phyloP scores from a whole-genome alignment of 2,113 vertebrate species.

The Poeciliopsis retropinna region DNA sequence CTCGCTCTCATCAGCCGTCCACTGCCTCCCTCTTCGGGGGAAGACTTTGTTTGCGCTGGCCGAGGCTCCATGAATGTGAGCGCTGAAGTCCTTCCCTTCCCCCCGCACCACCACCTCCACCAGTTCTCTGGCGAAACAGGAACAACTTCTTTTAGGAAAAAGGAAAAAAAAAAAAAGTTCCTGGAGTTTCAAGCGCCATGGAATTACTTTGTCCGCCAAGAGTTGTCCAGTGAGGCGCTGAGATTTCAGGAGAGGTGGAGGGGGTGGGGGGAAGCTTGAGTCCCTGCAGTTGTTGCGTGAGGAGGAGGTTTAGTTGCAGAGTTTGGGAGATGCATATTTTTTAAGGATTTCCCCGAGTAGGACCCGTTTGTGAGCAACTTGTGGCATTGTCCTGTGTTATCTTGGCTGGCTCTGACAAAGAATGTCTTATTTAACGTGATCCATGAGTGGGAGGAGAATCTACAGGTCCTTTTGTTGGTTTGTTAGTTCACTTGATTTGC shows the following conservation, averaged over 20 bases:
- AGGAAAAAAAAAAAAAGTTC: slow-evolving; percentile 76
- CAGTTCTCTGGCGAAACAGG: slow-evolving; percentile 83
- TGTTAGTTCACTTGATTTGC: background rate
- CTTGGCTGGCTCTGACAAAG: slow-evolving; percentile 39
- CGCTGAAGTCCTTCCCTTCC: slow-evolving; percentile 82
- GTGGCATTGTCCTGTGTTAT: slow-evolving; percentile 61
- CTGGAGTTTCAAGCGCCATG: slow-evolving; percentile 83
- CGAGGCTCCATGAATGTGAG: slow-evolving; percentile 80
- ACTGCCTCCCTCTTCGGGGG: slow-evolving; percentile 79
- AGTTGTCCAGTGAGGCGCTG: slow-evolving; percentile 77
- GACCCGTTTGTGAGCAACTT: slow-evolving; percentile 59
- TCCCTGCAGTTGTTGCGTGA: slow-evolving; percentile 46
- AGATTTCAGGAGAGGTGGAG: slow-evolving; percentile 70
- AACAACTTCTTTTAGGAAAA: slow-evolving; percentile 86
- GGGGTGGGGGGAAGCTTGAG: slow-evolving; percentile 14
- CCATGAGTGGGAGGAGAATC: slow-evolving; percentile 17
- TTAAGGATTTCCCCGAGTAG: slow-evolving; percentile 57
- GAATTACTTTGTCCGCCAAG: slow-evolving; percentile 78
- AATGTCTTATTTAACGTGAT: slow-evolving; percentile 30
- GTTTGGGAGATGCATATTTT: slow-evolving; percentile 38
- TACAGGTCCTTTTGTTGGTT: slow-evolving; percentile 32
- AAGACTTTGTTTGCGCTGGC: slow-evolving; percentile 82
- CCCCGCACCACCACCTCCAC: slow-evolving; percentile 74
- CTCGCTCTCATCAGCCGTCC: slow-evolving; percentile 69
- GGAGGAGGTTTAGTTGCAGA: slow-evolving; percentile 56